Evolutionary conservation across 2,113 vertebrate species (phyloP), one percentile per base, ranked within the genome.

Genomic region (Mandrillus leucophaeus): DNA sequence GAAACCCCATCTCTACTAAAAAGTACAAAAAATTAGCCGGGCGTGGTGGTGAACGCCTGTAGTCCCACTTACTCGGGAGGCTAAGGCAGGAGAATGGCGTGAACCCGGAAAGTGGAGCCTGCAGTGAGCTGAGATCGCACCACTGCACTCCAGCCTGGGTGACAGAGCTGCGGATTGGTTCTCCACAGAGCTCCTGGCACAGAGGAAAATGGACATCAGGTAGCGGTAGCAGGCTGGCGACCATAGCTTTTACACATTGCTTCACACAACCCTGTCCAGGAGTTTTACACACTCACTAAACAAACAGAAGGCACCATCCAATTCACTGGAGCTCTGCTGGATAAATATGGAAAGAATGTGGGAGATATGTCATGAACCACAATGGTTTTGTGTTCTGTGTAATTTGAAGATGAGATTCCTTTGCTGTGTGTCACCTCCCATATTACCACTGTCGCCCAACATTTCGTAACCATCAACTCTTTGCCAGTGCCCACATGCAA

Each of bases 271-370:
- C 94, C 90, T 35, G n/a, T 68, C 94, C 92, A 66, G 95, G 94
- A 97, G 98, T 98, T 98, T 97, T 86, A 98, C 97, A 97, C 95
- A 97, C 66, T 96, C 96, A 96, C 97, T 98, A 95, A 96, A 84
- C 96, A 96, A 98, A 98, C 43, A 88, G 98, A 98, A 98, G 86
- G 97, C 85, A 88, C 86, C 50, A 88, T 96, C 97, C 93, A 93
- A 98, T 98, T 98, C 70, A 87, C 98, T 97, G 97, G 72, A 98
- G 97, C 97, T 95, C 98, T 96, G 96, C 95, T 68, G 97, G 98
- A 97, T 98, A 99, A 99, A 98, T 97, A 98, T 95, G 98, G 99
- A 98, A 98, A 98, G 98, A 98, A 98, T 98, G 90, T 97, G 87
- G 93, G 98, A 95, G 93, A 61, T 93, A 40, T 88, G 97, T 98